Base-by-base conservation (phyloP, 2,113 vertebrate species). In the Holacanthus passer region DNA sequence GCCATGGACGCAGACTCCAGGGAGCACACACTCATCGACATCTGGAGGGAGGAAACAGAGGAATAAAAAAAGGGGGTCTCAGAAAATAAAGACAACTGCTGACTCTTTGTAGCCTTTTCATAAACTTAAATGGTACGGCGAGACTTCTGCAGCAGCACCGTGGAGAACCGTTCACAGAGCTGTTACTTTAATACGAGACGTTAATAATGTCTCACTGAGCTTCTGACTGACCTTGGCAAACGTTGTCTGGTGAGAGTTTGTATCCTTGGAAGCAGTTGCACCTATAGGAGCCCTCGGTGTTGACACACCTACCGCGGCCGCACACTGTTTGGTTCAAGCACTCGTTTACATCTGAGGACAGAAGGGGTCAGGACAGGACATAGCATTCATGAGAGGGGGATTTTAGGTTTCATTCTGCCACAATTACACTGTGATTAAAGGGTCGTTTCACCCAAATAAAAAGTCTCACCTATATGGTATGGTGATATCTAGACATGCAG, bases 1-100 rank as follows among this genome's bases (percentile, higher is more conserved):
- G 45, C 97, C 97, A 0, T 96, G 92, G 81, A 91, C 39, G 37
- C 97, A 98, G 79, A 94, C 91, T 53, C 86, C 96, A 0, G 94
- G 92, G 52, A 52, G 85, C 56, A 94, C 87, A 60, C 97, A 98
- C 82, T 98, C 97, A 0, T 97, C 93, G 88, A 95, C 93, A 81
- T 98, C 97, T 98, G 94, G 32, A 68, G 68, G 69, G 69, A 83
- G 69, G 73, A 88, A 17, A 79, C 3, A 83, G 35, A 80, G 10
- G 47, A 37, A 29, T n/a, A 69, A 29, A 22, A 66, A 14, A 41
- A 10, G 77, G 10, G 79, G 68, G 73, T 37, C 32, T 73, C 73
- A 81, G 70, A 79, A 90, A 81, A 84, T 43, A 74, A 58, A 87
- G 50, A 74, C n/a, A 71, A 81, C 69, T 22, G 9, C 58, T 67